phyloP scores from a whole-genome alignment of 2,888 invertebrate species.

The Allophyes oxyacanthae region DNA sequence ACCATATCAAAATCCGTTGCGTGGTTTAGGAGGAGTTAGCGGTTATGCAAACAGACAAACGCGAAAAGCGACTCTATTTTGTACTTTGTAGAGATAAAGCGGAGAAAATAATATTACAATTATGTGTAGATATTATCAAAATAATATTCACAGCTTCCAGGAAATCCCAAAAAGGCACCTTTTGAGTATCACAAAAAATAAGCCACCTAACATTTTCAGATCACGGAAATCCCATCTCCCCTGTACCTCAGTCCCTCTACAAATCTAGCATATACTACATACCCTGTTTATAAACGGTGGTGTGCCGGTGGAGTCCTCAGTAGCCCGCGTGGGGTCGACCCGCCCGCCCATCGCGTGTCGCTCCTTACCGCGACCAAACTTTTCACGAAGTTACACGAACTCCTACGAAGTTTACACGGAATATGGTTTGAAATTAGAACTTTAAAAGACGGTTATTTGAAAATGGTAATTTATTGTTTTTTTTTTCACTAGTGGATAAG shows the following conservation, averaged over 20 bases:
- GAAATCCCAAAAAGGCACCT: too few relatives aligned
- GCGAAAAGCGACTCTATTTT: too few relatives aligned
- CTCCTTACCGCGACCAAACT: conserved; percentile 44
- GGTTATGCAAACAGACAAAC: too few relatives aligned
- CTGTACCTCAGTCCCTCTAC: background rate
- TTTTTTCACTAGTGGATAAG: background rate
- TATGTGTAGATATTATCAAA: too few relatives aligned
- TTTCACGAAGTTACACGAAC: conserved; percentile 39
- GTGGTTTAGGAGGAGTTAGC: too few relatives aligned
- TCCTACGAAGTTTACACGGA: conserved; percentile 24
- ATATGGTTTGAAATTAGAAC: conserved; percentile 45
- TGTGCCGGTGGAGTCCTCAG: conserved; percentile 69
- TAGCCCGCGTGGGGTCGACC: conserved; percentile 71
- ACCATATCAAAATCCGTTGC: too few relatives aligned
- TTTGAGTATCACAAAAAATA: too few relatives aligned
- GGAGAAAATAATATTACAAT: too few relatives aligned
- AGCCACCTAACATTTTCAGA: too few relatives aligned
- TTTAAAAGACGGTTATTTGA: conserved; percentile 20
- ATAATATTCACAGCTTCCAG: too few relatives aligned
- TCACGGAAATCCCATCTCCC: too few relatives aligned
- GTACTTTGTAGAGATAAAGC: too few relatives aligned
- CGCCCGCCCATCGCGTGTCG: conserved; percentile 55
- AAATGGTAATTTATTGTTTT: conserved; percentile 36
- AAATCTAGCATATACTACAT: conserved; percentile 41
- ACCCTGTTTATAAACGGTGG: conserved; percentile 72